Evolutionary conservation across 2,888 invertebrate genomes (phyloP).

Genomic region (Dioctria linearis): DNA sequence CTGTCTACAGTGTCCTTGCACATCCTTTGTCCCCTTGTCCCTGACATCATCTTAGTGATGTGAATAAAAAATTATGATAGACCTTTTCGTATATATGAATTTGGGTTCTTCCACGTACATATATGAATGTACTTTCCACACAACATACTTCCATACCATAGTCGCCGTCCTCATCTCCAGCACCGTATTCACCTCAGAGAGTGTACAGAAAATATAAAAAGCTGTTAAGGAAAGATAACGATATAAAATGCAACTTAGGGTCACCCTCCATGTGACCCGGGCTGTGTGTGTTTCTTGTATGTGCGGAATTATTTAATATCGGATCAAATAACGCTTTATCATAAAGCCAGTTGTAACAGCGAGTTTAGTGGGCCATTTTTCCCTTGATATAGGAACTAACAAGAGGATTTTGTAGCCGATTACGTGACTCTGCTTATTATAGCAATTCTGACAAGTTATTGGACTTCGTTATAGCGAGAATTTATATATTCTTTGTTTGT

Average conservation of each 20-base stretch:
- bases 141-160: too few relatives aligned
- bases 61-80: conserved; percentile 58
- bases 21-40: conserved; percentile 9
- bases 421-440: conserved; percentile 9
- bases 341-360: conserved; percentile 37
- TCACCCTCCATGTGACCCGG: background rate
- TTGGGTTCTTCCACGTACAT: conserved; percentile 5
- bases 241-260: conserved; percentile 45
- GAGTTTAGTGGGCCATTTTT: conserved; percentile 26
- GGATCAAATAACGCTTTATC: conserved; percentile 52
- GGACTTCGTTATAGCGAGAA: too few relatives aligned
- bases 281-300: conserved; percentile 9
- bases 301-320: conserved; percentile 56
- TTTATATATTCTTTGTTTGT: too few relatives aligned
- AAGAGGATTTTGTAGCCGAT: background rate
- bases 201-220: conserved; percentile 28
- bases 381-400: conserved; percentile 1
- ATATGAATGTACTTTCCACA: too few relatives aligned
- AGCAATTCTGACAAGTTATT: background rate
- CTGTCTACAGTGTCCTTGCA: conserved; percentile 14
- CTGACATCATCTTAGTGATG: conserved; percentile 54
- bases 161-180: background rate
- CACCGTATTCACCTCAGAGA: too few relatives aligned
- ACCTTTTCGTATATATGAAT: conserved; percentile 25
- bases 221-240: conserved; percentile 50